Conservation (phyloP, 2,113 vertebrate genomes). For the Prietella phreatophila region DNA sequence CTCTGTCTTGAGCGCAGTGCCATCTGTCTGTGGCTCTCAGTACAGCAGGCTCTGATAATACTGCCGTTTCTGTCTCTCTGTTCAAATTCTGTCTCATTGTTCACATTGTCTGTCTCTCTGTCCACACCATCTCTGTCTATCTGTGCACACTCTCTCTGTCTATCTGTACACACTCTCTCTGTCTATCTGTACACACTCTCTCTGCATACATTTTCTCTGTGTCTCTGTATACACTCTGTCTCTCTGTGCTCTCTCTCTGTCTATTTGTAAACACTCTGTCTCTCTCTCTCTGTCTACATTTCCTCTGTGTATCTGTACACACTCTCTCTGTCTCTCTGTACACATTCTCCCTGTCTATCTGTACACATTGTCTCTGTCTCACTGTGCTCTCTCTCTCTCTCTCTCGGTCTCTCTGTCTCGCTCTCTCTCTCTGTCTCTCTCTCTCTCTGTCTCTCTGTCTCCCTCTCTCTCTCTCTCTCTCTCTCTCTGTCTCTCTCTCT, state of each 20-base stretch:
- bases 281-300: no score
- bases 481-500: no score
- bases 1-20: conserved; percentile 93
- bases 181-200: not conserved
- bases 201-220: not conserved
- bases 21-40: conserved; percentile 90
- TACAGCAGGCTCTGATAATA: conserved; percentile 70
- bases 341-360: no score
- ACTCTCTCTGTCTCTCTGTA: no score
- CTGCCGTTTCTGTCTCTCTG: not conserved
- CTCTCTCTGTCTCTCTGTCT: no score
- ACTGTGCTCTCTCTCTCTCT: no score
- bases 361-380: no score
- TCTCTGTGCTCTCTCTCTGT: not conserved
- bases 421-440: no score
- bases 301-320: no score
- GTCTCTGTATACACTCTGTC: not conserved
- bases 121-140: not conserved
- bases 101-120: not conserved
- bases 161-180: not conserved
- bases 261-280: not conserved
- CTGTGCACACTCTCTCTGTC: not conserved
- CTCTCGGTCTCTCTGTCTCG: no score
- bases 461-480: no score
- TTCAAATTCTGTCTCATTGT: not conserved